Evolutionary conservation across 1,140 invertebrate species (phyloP).

Genomic region (Nixonia krombeini): DNA sequence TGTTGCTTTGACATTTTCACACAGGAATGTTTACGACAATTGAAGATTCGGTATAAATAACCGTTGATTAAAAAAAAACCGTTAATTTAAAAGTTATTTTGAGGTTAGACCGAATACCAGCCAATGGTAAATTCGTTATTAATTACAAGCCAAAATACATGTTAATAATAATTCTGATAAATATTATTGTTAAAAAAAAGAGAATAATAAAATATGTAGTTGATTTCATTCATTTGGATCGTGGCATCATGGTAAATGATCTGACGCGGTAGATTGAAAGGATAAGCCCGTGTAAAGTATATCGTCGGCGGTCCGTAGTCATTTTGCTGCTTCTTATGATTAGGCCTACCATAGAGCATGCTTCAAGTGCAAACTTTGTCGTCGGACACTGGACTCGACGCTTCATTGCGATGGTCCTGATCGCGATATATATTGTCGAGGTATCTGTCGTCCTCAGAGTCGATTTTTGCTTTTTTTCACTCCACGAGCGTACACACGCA

Average conservation of each 20-base stretch:
- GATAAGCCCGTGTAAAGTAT: conserved; percentile 28
- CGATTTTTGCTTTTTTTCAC: conserved; percentile 30
- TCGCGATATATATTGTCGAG: conserved; percentile 93
- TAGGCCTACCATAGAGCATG: conserved; percentile 92
- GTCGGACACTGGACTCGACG: conserved; percentile 92
- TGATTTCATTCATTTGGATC: conserved; percentile 22
- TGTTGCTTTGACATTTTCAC: too few relatives aligned
- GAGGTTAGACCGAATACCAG: too few relatives aligned
- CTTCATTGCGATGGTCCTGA: conserved; percentile 94
- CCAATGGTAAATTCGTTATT: too few relatives aligned
- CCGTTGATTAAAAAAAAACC: too few relatives aligned
- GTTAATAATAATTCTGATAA: too few relatives aligned
- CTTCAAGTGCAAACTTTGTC: conserved; percentile 92
- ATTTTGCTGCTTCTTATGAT: conserved; percentile 69
- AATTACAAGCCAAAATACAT: too few relatives aligned
- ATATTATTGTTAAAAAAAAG: conserved; percentile 20
- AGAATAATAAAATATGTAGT: conserved; percentile 4
- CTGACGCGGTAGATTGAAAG: conserved; percentile 19
- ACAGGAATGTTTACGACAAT: too few relatives aligned
- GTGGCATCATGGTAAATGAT: conserved; percentile 27
- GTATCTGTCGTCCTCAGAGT: conserved; percentile 73
- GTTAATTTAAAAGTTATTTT: too few relatives aligned
- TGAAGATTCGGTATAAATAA: too few relatives aligned
- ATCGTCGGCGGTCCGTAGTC: conserved; percentile 56
- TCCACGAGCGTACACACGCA: not conserved